phyloP scores from a whole-genome alignment of 2,797 vertebrate species.

The Pseudochirops cupreus region DNA sequence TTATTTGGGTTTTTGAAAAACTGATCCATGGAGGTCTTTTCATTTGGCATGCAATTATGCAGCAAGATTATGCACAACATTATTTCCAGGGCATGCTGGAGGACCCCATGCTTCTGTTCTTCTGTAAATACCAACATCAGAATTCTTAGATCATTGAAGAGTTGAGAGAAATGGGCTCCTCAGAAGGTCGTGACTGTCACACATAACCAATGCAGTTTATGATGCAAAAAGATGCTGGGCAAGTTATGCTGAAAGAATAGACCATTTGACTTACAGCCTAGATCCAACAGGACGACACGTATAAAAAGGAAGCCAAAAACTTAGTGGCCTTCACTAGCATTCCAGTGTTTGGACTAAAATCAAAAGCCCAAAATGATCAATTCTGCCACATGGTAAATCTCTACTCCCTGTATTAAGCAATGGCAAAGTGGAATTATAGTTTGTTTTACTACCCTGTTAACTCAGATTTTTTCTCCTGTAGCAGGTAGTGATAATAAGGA shows the following conservation, averaged over 20 bases:
- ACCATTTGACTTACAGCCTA: background rate
- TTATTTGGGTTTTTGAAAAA: background rate
- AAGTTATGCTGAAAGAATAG: background rate
- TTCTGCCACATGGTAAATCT: background rate
- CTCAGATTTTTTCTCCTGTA: background rate
- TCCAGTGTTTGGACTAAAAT: background rate
- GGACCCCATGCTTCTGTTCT: background rate
- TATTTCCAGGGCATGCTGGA: background rate
- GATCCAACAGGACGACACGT: background rate
- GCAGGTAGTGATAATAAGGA: background rate
- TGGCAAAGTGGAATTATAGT: background rate
- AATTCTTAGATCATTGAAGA: background rate
- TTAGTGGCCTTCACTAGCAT: background rate
- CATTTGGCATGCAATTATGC: background rate
- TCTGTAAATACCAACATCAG: background rate
- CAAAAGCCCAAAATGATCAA: background rate
- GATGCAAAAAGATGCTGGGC: background rate
- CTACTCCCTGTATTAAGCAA: background rate
- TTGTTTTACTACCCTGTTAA: background rate
- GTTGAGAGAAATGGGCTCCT: background rate
- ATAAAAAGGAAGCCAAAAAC: background rate
- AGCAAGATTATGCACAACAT: background rate
- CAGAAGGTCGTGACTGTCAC: background rate
- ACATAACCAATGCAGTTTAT: background rate
- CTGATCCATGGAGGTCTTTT: background rate